phyloP scores from a whole-genome alignment of 2,113 vertebrate species.

The Pteropus alecto region DNA sequence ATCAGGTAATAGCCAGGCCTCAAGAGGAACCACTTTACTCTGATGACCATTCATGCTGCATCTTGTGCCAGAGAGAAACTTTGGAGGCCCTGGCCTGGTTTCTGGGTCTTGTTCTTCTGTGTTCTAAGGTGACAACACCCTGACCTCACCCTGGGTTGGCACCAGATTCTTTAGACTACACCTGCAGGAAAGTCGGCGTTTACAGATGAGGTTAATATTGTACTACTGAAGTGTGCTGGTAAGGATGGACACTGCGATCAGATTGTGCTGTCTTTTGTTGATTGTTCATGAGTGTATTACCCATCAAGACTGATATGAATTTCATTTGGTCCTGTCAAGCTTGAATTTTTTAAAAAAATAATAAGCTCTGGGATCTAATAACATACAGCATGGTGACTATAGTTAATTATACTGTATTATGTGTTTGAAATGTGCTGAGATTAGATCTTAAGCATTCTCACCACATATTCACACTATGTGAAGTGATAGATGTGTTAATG shows the following conservation, averaged over 20 bases:
- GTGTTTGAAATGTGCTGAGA: neutral
- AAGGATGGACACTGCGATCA: neutral
- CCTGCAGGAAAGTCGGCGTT: neutral
- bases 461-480: neutral
- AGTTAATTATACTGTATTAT: neutral
- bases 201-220: neutral
- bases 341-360: neutral
- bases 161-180: neutral
- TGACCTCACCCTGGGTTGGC: neutral
- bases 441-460: neutral
- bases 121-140: neutral
- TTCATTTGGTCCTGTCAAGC: neutral
- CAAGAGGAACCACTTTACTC: neutral
- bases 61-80: neutral
- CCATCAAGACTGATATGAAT: neutral
- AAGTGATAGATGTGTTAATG: neutral
- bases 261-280: neutral
- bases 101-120: neutral
- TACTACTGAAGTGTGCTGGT: neutral
- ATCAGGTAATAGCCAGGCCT: neutral
- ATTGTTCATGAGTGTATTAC: neutral
- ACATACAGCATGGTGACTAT: neutral
- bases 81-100: neutral
- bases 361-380: neutral
- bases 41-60: neutral